Percentiles rank a stretch among this genome's conserved stretches.
Conservation (phyloP, 2,797 vertebrate genomes). For the Rhincodon typus region DNA sequence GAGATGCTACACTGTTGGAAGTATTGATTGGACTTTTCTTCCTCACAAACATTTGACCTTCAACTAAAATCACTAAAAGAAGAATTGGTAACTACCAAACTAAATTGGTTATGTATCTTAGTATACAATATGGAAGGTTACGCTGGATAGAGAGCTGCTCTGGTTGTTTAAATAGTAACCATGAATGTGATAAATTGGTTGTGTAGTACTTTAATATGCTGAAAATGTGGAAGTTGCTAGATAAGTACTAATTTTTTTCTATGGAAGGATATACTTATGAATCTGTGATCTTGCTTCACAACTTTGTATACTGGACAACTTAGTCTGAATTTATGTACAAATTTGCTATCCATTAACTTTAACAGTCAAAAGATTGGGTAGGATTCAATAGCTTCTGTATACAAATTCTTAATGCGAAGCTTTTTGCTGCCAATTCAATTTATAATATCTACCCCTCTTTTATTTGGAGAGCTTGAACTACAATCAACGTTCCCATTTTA, state of each 20-base stretch:
- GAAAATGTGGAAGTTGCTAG: not conserved
- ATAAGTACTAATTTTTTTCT: not conserved
- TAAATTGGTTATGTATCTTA: not conserved
- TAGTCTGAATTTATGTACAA: not conserved
- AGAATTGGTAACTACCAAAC: not conserved
- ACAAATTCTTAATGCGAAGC: not conserved
- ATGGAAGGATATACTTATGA: not conserved
- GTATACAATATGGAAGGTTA: not conserved
- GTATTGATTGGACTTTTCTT: not conserved
- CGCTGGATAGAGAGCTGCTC: not conserved
- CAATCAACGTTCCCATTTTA: not conserved
- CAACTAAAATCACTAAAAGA: not conserved
- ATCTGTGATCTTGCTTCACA: not conserved
- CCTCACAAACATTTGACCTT: not conserved
- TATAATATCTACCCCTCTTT: not conserved
- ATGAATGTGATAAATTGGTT: not conserved
- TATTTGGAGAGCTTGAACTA: not conserved
- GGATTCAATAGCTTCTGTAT: not conserved
- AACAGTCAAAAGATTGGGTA: not conserved
- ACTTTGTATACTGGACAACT: not conserved
- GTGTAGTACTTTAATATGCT: not conserved
- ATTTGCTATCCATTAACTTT: not conserved
- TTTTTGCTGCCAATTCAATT: not conserved
- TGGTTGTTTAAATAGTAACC: not conserved
- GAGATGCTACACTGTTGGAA: not conserved